A percentile compares a stretch with the other conserved stretches of the same genome.
phyloP scores from a whole-genome alignment of 2,888 invertebrate genomes.

The Tuta absoluta region DNA sequence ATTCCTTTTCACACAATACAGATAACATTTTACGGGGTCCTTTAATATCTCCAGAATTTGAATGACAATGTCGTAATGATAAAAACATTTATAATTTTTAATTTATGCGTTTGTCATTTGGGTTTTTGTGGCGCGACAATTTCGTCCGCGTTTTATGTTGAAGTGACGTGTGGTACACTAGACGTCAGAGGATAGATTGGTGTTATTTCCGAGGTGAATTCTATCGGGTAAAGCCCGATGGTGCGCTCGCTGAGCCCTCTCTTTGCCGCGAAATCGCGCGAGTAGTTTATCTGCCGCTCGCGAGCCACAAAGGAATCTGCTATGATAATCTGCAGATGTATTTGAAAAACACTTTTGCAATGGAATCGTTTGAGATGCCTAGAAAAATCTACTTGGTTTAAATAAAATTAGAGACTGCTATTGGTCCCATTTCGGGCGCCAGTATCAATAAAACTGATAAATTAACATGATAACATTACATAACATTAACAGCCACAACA shows the following conservation, averaged over 20 bases:
- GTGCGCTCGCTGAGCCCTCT: conserved; percentile 72
- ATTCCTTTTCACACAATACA: conserved; percentile 50
- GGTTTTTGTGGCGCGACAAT: not conserved
- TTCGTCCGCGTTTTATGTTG: not conserved
- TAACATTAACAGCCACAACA: too few relatives aligned
- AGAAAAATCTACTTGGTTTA: not conserved
- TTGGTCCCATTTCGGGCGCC: conserved; percentile 20
- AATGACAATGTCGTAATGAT: conserved; percentile 43
- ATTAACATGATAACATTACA: too few relatives aligned
- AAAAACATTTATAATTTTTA: conserved; percentile 17
- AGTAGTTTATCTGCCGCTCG: conserved; percentile 73
- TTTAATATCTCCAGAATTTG: conserved; percentile 50
- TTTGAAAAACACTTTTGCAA: conserved; percentile 40
- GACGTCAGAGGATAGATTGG: conserved; percentile 28
- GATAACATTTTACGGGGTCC: conserved; percentile 48
- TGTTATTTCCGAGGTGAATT: conserved; percentile 64
- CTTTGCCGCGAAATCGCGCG: conserved; percentile 74
- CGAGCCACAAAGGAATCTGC: conserved; percentile 64
- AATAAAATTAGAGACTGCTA: not conserved
- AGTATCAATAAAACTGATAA: not conserved
- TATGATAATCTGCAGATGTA: conserved; percentile 68
- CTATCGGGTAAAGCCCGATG: conserved; percentile 71
- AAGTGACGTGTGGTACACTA: not conserved
- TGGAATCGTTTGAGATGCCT: not conserved
- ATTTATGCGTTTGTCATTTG: not conserved